Evolutionary conservation across 2,113 vertebrate genomes (phyloP).

Genomic region (Bucco capensis): DNA sequence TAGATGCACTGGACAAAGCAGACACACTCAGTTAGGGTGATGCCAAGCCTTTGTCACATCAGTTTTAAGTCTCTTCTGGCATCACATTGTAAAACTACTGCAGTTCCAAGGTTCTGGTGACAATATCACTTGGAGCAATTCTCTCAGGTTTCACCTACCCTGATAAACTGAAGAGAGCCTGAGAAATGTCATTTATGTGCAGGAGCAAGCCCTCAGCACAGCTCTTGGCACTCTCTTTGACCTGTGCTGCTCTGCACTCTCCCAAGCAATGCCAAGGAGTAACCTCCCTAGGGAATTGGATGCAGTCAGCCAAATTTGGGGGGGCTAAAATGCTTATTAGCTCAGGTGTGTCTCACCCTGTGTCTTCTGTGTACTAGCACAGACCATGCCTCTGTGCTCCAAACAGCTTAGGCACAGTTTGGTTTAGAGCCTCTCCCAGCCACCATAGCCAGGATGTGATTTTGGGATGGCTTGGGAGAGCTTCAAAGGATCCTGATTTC

Average conservation of each 20-base stretch:
- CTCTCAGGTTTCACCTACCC: neutral
- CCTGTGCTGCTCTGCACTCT: neutral
- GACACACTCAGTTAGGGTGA: neutral
- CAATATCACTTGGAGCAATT: neutral
- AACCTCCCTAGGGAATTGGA: neutral
- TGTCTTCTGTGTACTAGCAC: neutral
- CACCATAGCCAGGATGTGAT: neutral
- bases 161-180: neutral
- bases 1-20: neutral
- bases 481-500: neutral
- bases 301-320: neutral
- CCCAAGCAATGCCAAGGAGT: neutral
- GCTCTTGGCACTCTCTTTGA: neutral
- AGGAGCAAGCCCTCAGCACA: neutral
- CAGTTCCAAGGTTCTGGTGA: neutral
- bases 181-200: neutral
- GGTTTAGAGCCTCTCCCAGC: neutral
- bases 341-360: neutral
- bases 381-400: neutral
- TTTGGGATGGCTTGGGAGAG: neutral
- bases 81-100: neutral
- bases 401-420: neutral
- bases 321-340: neutral
- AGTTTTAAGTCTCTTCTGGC: neutral
- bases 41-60: constrained; percentile 1